Base-by-base conservation (phyloP, 2,113 vertebrate species). In the Lepus europaeus region DNA sequence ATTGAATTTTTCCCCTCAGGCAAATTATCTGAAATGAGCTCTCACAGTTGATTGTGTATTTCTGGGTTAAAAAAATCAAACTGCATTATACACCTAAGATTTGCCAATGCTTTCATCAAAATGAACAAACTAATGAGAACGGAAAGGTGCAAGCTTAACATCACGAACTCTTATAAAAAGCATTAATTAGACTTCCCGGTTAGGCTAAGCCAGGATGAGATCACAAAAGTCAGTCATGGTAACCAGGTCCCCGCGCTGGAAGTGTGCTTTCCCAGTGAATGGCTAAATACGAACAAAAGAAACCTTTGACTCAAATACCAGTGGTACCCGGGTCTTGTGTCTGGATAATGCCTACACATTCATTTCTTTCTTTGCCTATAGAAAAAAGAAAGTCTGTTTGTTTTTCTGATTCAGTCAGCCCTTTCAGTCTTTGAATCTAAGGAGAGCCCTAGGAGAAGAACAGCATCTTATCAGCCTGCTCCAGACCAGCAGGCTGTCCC, bases 401-500 rank as follows among this genome's bases (percentile, higher is more conserved):
- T 99, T 98, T 99, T 98, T 98, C 98, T 97, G 96, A 98, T 98
- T 98, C 97, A 98, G 98, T 95, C 97, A 89, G 97, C 96, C 97
- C 96, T 98, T 98, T 98, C 93, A 98, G 98, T 98, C 98, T 97
- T 97, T 97, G 97, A 98, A 98, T 98, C 97, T 95, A 97, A 98
- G 97, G 96, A 98, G 97, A 68, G 95, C 97, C 96, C 98, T 94
- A 96, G 97, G 98, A 98, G 99, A 98, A 98, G 98, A 98, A 98
- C 98, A 98, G 98, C 99, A 99, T 99, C 99, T 99, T 99, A 99
- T 99, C 99, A 98, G 99, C 97, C 81, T 96, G 98, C 98, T 98
- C 97, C 99, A 99, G 99, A 98, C 98, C 98, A 98, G 98, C 98
- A 98, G 98, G 98, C 96, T 97, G 95, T 98, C 98, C 99, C 98